A percentile compares a stretch with the other conserved stretches of the same genome.
Conservation (phyloP, 2,888 invertebrate genomes). For the Tetramorium bicarinatum region DNA sequence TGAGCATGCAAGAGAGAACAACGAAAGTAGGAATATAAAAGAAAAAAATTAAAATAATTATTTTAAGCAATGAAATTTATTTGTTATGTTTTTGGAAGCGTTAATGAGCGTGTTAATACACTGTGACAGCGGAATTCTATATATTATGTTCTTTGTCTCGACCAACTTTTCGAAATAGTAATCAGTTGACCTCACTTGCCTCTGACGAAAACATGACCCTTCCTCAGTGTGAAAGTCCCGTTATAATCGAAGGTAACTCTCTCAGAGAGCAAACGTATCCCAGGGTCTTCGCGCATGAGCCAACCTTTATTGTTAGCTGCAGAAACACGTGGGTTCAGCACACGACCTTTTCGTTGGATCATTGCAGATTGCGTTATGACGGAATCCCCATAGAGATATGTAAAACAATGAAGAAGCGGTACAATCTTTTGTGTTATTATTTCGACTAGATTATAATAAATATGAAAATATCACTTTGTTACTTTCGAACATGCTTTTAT, state of each 20-base stretch:
- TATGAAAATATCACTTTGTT: not conserved
- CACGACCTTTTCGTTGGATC: constrained; percentile 68
- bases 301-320: constrained; percentile 75
- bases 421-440: not conserved
- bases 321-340: constrained; percentile 60
- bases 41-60: not conserved
- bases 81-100: not conserved
- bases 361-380: constrained; percentile 38
- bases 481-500: not conserved
- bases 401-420: not conserved
- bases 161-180: not conserved
- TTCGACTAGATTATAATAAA: constrained; percentile 9
- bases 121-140: not conserved
- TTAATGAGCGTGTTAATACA: not conserved
- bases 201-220: constrained; percentile 45
- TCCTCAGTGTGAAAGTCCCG: constrained; percentile 56
- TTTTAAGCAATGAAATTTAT: not conserved
- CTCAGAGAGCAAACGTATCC: constrained; percentile 57
- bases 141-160: not conserved
- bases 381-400: constrained; percentile 8
- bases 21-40: not conserved
- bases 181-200: constrained; percentile 7
- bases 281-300: constrained; percentile 58
- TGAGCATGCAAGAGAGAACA: not conserved
- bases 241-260: constrained; percentile 59